Evolutionary conservation across 2,888 invertebrate species (phyloP), one percentile per base, ranked within the genome.

Genomic region (Scrobipalpa costella): DNA sequence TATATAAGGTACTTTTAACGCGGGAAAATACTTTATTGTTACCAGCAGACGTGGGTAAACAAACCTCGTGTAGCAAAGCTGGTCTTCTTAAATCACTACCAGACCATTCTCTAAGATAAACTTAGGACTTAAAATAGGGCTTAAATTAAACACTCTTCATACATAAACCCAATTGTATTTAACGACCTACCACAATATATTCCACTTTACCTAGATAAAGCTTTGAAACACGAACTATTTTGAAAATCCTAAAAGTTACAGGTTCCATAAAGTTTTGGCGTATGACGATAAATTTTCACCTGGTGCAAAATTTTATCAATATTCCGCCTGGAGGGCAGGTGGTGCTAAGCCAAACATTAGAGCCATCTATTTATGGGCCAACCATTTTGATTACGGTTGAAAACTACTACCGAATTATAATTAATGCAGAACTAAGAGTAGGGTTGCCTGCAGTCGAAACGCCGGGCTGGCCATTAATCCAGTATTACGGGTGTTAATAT

Each of bases 371-470:
- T 65, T 62, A 66, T 55, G 68, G 62, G 63, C 57, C 40, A 66
- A 57, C 64, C 50, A 61, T 15, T 62, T 62, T 62, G 61, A 55
- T 60, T 60, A 60, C 58, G 66, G 66, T 64, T 67, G 60, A 64
- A 66, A 68, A 70, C 68, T 67, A 47, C 68, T 62, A 21, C 71
- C 68, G 63, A 67, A 68, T 67, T 73, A 61, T 72, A 74, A 72
- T 74, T 70, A 71, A 72, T 70, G 68, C 68, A 72, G 67, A 62
- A 68, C 65, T 58, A 67, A 69, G 69, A 64, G 15, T 44, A 44
- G 44, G 44, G 44, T 15, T 44, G 15, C 15, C 44, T n/a, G 13
- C 40, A 13, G 9, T 40, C 3, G 13, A 40, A 40, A 40, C 8
- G 40, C 1, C 1, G 13, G 13, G 0, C 3, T 38, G 11, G 3